Conservation (phyloP, 2,888 invertebrate genomes). For the Ectemnius continuus region DNA sequence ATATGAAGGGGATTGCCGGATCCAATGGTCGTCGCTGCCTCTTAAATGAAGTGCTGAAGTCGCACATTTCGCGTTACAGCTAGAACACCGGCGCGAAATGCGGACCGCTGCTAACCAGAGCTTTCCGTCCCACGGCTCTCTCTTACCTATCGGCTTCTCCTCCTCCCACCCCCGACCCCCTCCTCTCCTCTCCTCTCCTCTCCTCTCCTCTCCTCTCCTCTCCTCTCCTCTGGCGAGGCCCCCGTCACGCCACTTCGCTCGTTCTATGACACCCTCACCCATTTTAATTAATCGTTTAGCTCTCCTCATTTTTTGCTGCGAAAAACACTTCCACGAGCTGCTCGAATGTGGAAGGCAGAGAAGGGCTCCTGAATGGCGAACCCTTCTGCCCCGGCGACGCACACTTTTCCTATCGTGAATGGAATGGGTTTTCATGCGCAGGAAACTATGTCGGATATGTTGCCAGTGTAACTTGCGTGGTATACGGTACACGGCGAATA, state of each 20-base stretch:
- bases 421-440: no score
- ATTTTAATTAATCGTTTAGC: conserved; percentile 31
- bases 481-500: no score
- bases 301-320: background rate
- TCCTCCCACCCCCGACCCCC: no score
- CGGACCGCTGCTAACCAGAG: conserved; percentile 66
- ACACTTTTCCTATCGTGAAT: no score
- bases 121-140: conserved; percentile 55
- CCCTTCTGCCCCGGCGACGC: no score
- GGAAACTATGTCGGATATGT: no score
- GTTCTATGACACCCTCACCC: background rate
- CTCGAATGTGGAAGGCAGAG: background rate
- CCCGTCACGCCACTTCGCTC: no score
- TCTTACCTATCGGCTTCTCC: no score
- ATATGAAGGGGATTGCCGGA: conserved; percentile 47
- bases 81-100: conserved; percentile 62
- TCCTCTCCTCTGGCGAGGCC: no score
- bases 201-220: no score
- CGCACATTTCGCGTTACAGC: conserved; percentile 64
- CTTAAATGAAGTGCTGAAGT: conserved; percentile 68
- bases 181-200: no score
- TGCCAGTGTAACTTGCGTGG: no score
- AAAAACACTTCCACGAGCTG: background rate
- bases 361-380: background rate
- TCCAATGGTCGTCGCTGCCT: conserved; percentile 52